phyloP scores from a whole-genome alignment of 2,888 invertebrate species.

The Eupithecia insigniata region DNA sequence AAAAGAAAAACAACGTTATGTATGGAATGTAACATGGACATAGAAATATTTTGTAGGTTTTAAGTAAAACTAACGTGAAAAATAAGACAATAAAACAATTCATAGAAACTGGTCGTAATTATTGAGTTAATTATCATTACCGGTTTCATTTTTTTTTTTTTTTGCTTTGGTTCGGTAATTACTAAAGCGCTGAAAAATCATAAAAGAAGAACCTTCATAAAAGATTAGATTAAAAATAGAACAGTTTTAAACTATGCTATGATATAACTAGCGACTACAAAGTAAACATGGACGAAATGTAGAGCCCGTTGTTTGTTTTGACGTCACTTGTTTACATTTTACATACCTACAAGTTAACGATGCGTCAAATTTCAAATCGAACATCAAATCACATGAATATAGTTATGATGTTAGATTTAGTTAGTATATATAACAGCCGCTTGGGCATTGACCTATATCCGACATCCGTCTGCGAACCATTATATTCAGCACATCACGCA shows the following conservation, averaged over 20 bases:
- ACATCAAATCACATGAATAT: background rate
- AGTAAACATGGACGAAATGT: background rate
- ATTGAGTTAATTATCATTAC: background rate
- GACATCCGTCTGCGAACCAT: conserved; percentile 65
- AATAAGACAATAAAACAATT: background rate
- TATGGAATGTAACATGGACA: background rate
- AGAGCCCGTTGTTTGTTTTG: background rate
- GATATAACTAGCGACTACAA: background rate
- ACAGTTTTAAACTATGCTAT: background rate
- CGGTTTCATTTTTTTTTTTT: no score
- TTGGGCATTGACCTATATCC: conserved; percentile 75
- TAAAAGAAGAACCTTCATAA: no score
- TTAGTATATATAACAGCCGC: conserved; percentile 44
- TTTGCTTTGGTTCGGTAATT: background rate
- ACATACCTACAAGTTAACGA: background rate
- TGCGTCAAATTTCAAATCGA: background rate
- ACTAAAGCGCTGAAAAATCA: background rate
- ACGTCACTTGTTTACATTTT: conserved; percentile 1
- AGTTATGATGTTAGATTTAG: conserved; percentile 9
- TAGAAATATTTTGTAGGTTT: background rate
- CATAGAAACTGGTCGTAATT: background rate
- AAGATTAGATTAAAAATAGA: background rate
- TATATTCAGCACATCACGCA: conserved; percentile 68
- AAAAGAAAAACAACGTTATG: conserved; percentile 37
- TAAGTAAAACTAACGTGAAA: background rate